Percentiles rank a stretch among this genome's conserved stretches.
Conservation (phyloP, 2,797 vertebrate species). For the Astyanax mexicanus region DNA sequence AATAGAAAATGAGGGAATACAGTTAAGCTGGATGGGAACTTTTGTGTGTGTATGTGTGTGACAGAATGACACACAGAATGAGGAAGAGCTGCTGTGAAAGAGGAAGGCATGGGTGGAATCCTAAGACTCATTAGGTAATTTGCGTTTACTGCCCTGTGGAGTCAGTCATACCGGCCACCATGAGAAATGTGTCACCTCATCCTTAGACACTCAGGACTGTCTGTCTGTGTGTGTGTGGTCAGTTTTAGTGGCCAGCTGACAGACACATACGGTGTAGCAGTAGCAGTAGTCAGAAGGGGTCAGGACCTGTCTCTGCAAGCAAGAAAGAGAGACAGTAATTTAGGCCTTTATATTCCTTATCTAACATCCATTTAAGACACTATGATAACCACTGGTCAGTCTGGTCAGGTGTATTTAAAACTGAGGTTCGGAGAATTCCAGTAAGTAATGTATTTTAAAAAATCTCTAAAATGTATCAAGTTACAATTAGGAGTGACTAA, state of each 20-base stretch:
- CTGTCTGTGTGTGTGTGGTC: slow-evolving; percentile 17
- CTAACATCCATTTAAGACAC: neutral
- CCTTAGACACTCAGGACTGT: slow-evolving; percentile 43
- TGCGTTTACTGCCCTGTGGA: slow-evolving; percentile 39
- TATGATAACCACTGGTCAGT: neutral
- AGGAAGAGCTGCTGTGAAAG: slow-evolving; percentile 12
- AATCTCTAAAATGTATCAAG: too few species aligned
- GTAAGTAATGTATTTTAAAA: neutral
- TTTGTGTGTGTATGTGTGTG: slow-evolving; percentile 18
- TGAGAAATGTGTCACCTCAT: slow-evolving; percentile 69
- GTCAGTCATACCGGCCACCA: slow-evolving; percentile 36
- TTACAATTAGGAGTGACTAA: neutral
- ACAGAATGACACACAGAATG: slow-evolving; percentile 10
- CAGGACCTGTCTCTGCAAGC: slow-evolving; percentile 49
- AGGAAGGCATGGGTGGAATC: slow-evolving; percentile 36
- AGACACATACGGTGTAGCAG: slow-evolving; percentile 19
- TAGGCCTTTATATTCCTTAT: too few species aligned
- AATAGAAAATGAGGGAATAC: neutral
- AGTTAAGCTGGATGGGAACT: neutral
- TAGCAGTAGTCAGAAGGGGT: slow-evolving; percentile 42
- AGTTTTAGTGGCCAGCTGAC: slow-evolving; percentile 35
- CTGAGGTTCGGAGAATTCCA: neutral
- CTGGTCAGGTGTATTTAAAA: neutral
- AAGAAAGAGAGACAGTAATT: neutral
- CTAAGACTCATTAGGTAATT: slow-evolving; percentile 48